Evolutionary conservation across 2,797 vertebrate genomes (phyloP).

Genomic region (Merluccius polli): DNA sequence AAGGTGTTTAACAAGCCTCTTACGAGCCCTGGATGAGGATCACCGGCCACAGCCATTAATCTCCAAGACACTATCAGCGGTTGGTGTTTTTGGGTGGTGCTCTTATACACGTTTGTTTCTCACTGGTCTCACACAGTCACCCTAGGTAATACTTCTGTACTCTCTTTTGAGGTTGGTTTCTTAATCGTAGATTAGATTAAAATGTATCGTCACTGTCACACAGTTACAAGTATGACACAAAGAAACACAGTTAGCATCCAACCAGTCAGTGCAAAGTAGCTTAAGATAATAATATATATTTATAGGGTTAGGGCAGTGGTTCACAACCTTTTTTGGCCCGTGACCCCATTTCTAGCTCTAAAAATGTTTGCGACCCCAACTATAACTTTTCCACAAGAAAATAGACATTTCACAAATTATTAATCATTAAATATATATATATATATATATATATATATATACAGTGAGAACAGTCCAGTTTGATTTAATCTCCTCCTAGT

Average conservation of each 20-base stretch:
- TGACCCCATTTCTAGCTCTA: too few relatives aligned
- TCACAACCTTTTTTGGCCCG: too few relatives aligned
- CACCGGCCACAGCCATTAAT: conserved; percentile 42
- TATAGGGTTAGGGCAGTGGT: too few relatives aligned
- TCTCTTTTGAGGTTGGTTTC: background rate
- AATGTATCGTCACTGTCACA: background rate
- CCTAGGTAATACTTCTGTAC: background rate
- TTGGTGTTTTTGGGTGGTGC: conserved; percentile 14
- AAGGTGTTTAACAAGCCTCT: conserved; percentile 41
- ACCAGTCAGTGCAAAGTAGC: background rate
- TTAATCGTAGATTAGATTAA: background rate
- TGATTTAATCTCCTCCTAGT: too few relatives aligned
- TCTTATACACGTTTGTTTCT: conserved; percentile 7
- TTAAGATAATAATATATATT: background rate
- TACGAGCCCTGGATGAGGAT: conserved; percentile 28
- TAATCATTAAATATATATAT: too few relatives aligned
- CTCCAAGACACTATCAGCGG: conserved; percentile 25
- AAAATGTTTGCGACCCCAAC: too few relatives aligned
- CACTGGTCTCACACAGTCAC: background rate
- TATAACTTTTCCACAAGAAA: too few relatives aligned
- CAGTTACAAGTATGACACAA: background rate
- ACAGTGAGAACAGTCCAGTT: too few relatives aligned
- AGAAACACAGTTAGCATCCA: background rate
- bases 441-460: too few relatives aligned
- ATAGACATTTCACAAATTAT: too few relatives aligned